Conservation (phyloP, 2,888 invertebrate species). For the Noctua janthina region DNA sequence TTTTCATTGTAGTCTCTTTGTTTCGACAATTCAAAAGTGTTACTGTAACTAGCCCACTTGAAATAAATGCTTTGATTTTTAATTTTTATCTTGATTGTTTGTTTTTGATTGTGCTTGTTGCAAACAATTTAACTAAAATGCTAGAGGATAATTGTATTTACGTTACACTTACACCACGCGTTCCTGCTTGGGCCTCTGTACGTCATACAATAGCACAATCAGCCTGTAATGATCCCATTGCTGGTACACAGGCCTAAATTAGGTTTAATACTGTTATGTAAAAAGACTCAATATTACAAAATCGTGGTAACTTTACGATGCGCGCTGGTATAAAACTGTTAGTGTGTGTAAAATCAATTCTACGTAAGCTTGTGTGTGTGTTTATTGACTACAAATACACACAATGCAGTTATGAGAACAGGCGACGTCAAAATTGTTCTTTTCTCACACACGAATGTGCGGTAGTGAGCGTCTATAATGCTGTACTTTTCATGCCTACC, state of each 20-base stretch:
- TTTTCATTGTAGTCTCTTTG: too few species aligned
- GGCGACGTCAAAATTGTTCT: constrained; percentile 15
- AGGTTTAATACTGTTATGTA: not conserved
- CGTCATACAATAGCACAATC: not conserved
- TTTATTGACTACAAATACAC: not conserved
- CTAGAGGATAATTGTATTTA: too few species aligned
- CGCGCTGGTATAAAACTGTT: not conserved
- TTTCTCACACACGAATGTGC: not conserved
- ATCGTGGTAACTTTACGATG: not conserved
- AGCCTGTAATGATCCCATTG: not conserved
- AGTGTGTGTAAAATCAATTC: not conserved
- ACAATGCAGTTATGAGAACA: not conserved
- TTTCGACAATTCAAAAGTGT: too few species aligned
- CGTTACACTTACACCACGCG: too few species aligned
- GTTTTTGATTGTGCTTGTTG: too few species aligned
- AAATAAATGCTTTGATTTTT: too few species aligned
- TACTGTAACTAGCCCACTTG: too few species aligned
- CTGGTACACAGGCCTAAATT: not conserved
- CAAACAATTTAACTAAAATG: too few species aligned
- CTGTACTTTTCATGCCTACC: not conserved
- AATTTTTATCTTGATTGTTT: too few species aligned
- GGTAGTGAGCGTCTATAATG: not conserved
- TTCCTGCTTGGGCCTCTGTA: too few species aligned
- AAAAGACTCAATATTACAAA: constrained; percentile 4
- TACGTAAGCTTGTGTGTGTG: constrained; percentile 12